These are phyloP conservation scores for Smutsia temminckii DNA, from an alignment of 2,797 vertebrate species.

Conservation along the genomic window DNA sequence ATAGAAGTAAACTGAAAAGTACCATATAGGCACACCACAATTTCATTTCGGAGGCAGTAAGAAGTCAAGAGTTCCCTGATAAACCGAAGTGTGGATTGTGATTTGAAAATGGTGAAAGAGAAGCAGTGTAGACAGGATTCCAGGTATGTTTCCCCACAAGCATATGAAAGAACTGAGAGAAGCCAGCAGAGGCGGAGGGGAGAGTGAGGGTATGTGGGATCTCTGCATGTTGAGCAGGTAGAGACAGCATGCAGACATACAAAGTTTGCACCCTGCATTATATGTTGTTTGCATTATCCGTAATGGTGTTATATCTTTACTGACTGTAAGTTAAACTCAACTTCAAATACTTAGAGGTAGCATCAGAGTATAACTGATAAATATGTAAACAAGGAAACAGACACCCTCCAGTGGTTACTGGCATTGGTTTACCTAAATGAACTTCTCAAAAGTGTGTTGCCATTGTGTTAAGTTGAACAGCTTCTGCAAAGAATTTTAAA, in stretches of 20 bases:
- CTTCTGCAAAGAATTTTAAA: background rate
- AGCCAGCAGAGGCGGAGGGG: fast-evolving
- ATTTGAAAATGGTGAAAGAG: background rate
- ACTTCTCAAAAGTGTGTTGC: background rate
- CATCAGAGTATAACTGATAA: background rate
- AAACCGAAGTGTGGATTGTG: background rate
- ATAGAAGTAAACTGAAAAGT: background rate
- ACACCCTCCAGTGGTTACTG: background rate
- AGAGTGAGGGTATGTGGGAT: fast-evolving
- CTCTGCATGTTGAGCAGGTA: background rate
- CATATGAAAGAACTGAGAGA: background rate
- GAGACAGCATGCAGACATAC: background rate
- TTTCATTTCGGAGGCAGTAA: background rate
- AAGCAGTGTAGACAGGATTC: background rate
- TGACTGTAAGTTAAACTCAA: background rate
- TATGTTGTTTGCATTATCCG: background rate
- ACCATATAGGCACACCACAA: background rate
- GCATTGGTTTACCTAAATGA: background rate
- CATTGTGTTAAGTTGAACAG: background rate
- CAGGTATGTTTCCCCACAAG: fast-evolving
- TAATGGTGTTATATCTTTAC: background rate
- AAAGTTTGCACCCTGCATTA: background rate
- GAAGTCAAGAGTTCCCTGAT: background rate
- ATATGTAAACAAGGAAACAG: background rate
- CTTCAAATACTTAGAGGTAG: background rate